These are phyloP conservation scores for Staurois parvus DNA, from an alignment of 2,797 vertebrate species.

Conservation along the genomic window DNA sequence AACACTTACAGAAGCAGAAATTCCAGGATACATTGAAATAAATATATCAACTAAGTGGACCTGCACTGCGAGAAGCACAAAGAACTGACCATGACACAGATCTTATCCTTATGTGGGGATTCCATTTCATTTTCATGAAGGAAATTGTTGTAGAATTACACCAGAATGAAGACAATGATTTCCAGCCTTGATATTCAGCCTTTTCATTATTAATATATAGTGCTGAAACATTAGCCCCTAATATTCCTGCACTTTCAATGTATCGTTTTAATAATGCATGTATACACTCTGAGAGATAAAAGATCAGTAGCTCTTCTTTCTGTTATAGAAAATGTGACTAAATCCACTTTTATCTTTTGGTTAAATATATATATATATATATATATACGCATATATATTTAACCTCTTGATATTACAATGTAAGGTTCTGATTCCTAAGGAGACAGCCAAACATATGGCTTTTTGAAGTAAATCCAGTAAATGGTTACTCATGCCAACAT, in stretches of 20 bases:
- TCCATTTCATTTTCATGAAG: neutral
- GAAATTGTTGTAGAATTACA: neutral
- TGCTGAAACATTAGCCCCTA: conserved; percentile 41
- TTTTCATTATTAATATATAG: conserved; percentile 60
- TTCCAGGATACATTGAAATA: neutral
- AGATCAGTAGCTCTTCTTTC: conserved; percentile 29
- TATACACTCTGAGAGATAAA: conserved; percentile 44
- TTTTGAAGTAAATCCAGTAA: too few species aligned
- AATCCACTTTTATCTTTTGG: conserved; percentile 40
- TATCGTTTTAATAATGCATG: conserved; percentile 56
- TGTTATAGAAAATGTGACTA: conserved; percentile 35
- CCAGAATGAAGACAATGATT: conserved; percentile 16
- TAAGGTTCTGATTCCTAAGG: neutral
- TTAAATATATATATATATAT: too few species aligned
- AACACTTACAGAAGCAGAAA: neutral
- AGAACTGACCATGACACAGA: conserved; percentile 17
- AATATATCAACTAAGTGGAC: neutral
- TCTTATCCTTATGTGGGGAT: conserved; percentile 12
- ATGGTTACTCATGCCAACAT: too few species aligned
- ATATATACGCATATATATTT: conserved; percentile 50
- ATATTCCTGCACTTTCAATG: conserved; percentile 37
- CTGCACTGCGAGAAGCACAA: neutral
- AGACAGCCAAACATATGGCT: neutral
- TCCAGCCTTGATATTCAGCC: conserved; percentile 38
- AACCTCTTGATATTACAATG: conserved; percentile 13